Percentiles rank a stretch among this genome's conserved stretches.
phyloP scores from a whole-genome alignment of 2,797 vertebrate genomes.

The Vultur gryphus region DNA sequence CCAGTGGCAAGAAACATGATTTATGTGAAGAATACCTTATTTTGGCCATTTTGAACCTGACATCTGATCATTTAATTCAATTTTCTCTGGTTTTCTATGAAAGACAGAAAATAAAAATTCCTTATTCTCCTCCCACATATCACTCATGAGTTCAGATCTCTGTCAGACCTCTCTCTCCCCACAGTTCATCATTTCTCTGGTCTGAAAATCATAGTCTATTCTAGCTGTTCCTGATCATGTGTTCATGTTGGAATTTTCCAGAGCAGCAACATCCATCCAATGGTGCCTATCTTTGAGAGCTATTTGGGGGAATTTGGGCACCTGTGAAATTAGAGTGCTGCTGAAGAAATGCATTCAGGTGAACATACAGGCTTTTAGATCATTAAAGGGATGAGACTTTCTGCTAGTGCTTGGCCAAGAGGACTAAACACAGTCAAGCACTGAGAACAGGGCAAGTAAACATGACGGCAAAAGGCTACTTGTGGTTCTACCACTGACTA shows the following conservation, averaged over 20 bases:
- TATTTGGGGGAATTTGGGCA: not conserved
- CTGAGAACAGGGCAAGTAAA: not conserved
- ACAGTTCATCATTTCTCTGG: not conserved
- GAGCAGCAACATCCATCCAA: not conserved
- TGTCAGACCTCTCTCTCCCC: not conserved
- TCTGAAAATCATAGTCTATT: not conserved
- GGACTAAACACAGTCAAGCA: not conserved
- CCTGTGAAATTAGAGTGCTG: not conserved
- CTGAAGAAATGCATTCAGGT: not conserved
- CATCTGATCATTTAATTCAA: not conserved
- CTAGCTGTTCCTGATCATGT: not conserved
- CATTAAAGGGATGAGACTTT: not conserved
- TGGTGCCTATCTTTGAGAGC: not conserved
- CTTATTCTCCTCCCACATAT: not conserved
- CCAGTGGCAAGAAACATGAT: not conserved
- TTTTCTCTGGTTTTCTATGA: not conserved
- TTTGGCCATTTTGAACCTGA: not conserved
- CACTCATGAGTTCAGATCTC: not conserved
- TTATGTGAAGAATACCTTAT: not conserved
- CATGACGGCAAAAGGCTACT: not conserved
- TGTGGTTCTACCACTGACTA: not conserved
- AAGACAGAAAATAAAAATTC: not conserved
- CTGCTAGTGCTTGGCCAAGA: not conserved
- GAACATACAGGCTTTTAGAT: not conserved
- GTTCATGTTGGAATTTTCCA: not conserved